Evolutionary conservation across 2,113 vertebrate species (phyloP), one percentile per base, ranked within the genome.

Genomic region (Nanorana parkeri): DNA sequence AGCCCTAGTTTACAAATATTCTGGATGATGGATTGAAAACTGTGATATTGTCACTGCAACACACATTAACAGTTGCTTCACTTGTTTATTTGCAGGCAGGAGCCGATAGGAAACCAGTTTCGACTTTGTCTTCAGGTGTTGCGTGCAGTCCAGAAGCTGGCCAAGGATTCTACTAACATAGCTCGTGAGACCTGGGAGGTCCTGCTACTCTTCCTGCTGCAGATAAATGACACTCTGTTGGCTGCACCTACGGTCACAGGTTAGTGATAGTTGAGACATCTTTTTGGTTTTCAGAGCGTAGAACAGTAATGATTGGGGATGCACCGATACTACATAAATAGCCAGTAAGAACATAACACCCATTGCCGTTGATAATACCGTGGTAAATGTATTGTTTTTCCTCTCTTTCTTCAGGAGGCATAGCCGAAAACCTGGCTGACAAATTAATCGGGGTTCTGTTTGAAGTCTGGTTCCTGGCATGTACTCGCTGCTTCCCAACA

Each of bases 181-280:
- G 94, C 93, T 84, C 94, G 97, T 89, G 97, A 99, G 90, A 99
- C 97, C 77, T 99, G 97, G 97, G 97, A 99, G 88, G 96, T 97
- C 84, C 93, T 99, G 86, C 88, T 99, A 10, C 91, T 99, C 63
- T 97, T 99, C 92, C 94, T 99, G 85, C 93, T 99, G 81, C 95
- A 96, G 83, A 96, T 99, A 90, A 97, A 97, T 72, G 97, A 98
- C 90, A 96, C 94, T 15, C 93, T 99, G 84, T 91, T 99, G 77
- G 96, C 96, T 24, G 94, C 96, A 4, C 97, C 97, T 79, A 96
- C 96, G 55, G 91, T 96, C 66, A 94, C 94, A 95, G 97, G 97
- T 98, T 89, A 73, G 77, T 89, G 64, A 78, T 68, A 68, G 63
- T 3, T 1, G 10, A 47, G 10, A 47, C 1, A 10, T 10, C 41